Base-by-base conservation (phyloP, 2,797 vertebrate genomes). In the Ctenopoma multispine region DNA sequence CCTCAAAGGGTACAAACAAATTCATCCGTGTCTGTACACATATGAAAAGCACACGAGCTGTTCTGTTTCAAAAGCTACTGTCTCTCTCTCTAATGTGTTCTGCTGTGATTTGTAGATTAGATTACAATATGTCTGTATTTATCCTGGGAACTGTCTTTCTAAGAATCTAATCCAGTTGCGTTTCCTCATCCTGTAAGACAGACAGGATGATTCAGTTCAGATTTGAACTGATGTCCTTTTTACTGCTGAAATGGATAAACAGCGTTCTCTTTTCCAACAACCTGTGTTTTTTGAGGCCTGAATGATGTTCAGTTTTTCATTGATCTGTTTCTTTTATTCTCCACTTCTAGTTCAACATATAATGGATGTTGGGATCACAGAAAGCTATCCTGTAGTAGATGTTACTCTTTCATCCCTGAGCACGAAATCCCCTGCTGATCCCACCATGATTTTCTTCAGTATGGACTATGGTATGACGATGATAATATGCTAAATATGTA, bases 381-480 rank as follows among this genome's bases (percentile, higher is more conserved):
- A 70, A 48, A 48, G 15, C 15, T 65, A 77, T 74, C 20, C 61
- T 36, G 24, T 34, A 8, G 72, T 48, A 21, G 64, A 90, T 40
- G 41, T 46, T 17, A 75, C 38, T 46, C 34, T 71, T 72, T 61
- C 40, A 2, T 51, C 63, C 10, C 41, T 60, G 3, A 90, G 72
- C 71, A 92, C 79, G 54, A 82, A 75, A 56, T 63, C 85, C 49
- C 83, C 90, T 13, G 56, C 65, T 17, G 87, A 84, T 43, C 90
- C 89, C 38, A 89, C 90, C 47, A 83, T 90, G 77, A 47, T 90
- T 59, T 90, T 92, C 78, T 90, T 92, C 80, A 92, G 69, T 51
- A 83, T 89, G 87, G 94, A 95, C 58, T 92, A 94, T 65, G 94
- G 95, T 95, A 75, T 63, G 85, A 87, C 27, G 15, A 9, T 58